Percentiles rank a stretch among this genome's conserved stretches.
Conservation (phyloP, 2,888 invertebrate genomes). For the Autographa pulchrina region DNA sequence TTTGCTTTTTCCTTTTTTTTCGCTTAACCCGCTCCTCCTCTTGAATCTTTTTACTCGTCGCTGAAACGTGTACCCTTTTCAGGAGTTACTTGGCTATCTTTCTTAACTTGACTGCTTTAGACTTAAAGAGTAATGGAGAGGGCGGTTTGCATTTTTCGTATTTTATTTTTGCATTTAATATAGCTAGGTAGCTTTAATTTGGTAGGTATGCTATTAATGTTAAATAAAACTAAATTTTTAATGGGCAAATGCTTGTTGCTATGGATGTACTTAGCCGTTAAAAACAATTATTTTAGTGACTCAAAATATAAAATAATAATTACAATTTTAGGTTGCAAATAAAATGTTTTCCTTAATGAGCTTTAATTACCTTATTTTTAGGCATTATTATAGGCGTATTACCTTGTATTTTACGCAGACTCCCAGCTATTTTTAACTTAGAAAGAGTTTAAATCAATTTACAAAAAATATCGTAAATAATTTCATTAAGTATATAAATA, state of each 20-base stretch:
- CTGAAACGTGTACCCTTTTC: slow-evolving; percentile 88
- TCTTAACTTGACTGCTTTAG: slow-evolving; percentile 85
- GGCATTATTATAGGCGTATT: background rate
- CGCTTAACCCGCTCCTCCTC: slow-evolving; percentile 71
- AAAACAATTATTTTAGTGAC: slow-evolving; percentile 42
- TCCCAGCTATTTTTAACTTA: background rate
- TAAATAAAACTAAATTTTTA: background rate
- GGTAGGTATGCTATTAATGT: background rate
- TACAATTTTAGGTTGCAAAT: slow-evolving; percentile 31
- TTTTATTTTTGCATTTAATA: slow-evolving; percentile 8
- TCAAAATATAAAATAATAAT: slow-evolving; percentile 28
- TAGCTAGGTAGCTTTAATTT: background rate
- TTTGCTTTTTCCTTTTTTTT: slow-evolving; percentile 63
- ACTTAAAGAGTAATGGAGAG: slow-evolving; percentile 70
- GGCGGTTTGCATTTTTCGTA: slow-evolving; percentile 28
- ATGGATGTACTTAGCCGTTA: background rate
- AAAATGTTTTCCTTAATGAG: slow-evolving; percentile 47
- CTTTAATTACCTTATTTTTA: slow-evolving; percentile 43
- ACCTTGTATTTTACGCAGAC: slow-evolving; percentile 12
- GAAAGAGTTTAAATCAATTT: background rate
- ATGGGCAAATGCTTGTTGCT: background rate
- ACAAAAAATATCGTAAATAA: no score
- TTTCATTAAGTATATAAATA: no score
- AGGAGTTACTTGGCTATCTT: slow-evolving; percentile 87
- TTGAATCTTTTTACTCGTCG: slow-evolving; percentile 83